Evolutionary conservation across 2,888 invertebrate species (phyloP).

Genomic region (Lasioglossum marginatum): DNA sequence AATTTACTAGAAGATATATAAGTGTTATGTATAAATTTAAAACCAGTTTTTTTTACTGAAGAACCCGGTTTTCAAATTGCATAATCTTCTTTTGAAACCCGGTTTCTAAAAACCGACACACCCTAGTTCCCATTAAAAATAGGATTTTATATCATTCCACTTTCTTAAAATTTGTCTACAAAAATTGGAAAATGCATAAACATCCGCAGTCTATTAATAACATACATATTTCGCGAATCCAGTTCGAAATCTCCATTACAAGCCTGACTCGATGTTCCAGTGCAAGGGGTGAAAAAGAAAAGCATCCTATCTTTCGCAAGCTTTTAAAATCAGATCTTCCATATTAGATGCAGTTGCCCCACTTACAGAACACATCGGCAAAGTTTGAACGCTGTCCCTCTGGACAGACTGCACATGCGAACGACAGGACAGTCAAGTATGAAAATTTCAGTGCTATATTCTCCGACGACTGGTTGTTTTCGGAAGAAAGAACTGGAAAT

Average conservation of each 20-base stretch:
- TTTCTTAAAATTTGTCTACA: no score
- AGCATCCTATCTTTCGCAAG: background rate
- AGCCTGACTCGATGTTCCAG: background rate
- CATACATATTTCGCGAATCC: background rate
- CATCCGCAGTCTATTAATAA: background rate
- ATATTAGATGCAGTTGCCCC: background rate
- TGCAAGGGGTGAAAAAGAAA: background rate
- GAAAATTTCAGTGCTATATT: background rate
- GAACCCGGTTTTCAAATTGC: no score
- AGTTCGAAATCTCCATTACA: background rate
- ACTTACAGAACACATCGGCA: background rate
- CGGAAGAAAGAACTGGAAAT: slow-evolving; percentile 17
- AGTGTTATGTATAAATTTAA: no score
- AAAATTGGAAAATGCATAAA: no score
- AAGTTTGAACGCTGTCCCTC: background rate
- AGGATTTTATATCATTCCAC: no score
- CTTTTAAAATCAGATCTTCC: background rate
- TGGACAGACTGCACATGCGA: background rate
- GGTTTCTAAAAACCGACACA: no score
- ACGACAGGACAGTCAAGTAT: background rate
- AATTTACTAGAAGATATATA: no score
- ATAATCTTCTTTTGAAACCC: no score
- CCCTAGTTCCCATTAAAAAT: no score
- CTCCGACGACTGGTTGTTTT: background rate
- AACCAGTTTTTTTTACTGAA: no score